Evolutionary conservation across 1,140 invertebrate genomes (phyloP).

Genomic region (Dryas iulia): DNA sequence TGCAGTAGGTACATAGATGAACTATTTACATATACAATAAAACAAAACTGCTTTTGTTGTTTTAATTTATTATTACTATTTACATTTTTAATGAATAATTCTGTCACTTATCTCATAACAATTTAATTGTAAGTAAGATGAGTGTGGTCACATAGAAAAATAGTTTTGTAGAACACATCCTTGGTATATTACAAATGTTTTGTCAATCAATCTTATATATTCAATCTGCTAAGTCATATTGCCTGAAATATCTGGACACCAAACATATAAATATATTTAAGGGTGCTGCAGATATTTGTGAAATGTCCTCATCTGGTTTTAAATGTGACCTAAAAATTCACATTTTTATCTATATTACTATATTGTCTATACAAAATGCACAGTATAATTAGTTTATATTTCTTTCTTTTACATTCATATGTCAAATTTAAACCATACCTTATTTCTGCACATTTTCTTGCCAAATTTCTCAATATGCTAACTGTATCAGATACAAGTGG

Average conservation of each 20-base stretch:
- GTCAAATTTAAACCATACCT: slow-evolving; percentile 42
- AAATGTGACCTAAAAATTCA: slow-evolving; percentile 49
- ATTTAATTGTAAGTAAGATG: background rate
- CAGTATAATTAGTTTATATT: slow-evolving; percentile 12
- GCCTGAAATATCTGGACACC: slow-evolving; percentile 64
- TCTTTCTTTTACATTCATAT: background rate
- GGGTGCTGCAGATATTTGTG: slow-evolving; percentile 48
- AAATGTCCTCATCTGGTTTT: slow-evolving; percentile 56
- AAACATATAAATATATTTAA: slow-evolving; percentile 72
- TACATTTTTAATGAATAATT: too few species aligned
- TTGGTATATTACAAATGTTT: background rate
- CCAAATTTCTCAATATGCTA: slow-evolving; percentile 59
- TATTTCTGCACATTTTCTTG: slow-evolving; percentile 67
- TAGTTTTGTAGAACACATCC: slow-evolving; percentile 5
- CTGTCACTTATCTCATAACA: background rate
- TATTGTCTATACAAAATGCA: slow-evolving; percentile 44
- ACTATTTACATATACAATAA: too few species aligned
- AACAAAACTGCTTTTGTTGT: too few species aligned
- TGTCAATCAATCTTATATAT: background rate
- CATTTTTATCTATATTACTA: slow-evolving; percentile 2
- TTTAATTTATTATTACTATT: too few species aligned
- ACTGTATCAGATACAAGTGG: slow-evolving; percentile 61
- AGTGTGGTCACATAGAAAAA: background rate
- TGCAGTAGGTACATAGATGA: too few species aligned
- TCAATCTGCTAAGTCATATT: slow-evolving; percentile 65